These are phyloP conservation scores for Ladona fulva DNA, from an alignment of 1,140 invertebrate genomes.

Conservation along the genomic window DNA sequence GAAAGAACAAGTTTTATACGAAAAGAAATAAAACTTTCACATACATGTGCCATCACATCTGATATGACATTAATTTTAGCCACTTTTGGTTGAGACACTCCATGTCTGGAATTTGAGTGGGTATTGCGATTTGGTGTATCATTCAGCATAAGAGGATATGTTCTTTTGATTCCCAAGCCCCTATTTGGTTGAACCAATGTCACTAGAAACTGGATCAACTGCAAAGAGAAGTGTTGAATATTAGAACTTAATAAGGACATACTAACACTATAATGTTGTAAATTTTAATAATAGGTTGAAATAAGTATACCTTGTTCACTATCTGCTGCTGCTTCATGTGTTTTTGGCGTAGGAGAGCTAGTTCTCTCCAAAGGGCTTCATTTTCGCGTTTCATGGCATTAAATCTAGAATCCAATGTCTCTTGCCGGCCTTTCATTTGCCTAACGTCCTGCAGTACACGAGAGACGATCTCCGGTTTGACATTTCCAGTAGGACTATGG, in stretches of 20 bases:
- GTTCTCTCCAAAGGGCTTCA: conserved; percentile 88
- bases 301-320: conserved; percentile 75
- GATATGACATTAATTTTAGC: conserved; percentile 47
- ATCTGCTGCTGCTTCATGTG: conserved; percentile 95
- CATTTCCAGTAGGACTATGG: neutral
- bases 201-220: conserved; percentile 85
- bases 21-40: neutral
- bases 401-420: conserved; percentile 74
- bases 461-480: conserved; percentile 59
- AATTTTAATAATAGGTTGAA: neutral
- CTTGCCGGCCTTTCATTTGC: conserved; percentile 79
- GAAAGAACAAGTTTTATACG: neutral
- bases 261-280: neutral
- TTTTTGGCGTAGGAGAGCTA: conserved; percentile 81
- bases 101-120: conserved; percentile 14
- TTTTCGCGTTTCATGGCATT: conserved; percentile 89
- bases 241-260: conserved; percentile 18
- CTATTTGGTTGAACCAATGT: conserved; percentile 67
- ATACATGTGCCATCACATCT: neutral
- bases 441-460: conserved; percentile 81
- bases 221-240: conserved; percentile 23
- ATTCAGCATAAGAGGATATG: conserved; percentile 37
- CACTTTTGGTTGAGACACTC: conserved; percentile 28
- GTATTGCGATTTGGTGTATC: conserved; percentile 23
- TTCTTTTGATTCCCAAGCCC: conserved; percentile 46